Conservation (phyloP, 2,113 vertebrate genomes). For the Aptenodytes patagonicus region DNA sequence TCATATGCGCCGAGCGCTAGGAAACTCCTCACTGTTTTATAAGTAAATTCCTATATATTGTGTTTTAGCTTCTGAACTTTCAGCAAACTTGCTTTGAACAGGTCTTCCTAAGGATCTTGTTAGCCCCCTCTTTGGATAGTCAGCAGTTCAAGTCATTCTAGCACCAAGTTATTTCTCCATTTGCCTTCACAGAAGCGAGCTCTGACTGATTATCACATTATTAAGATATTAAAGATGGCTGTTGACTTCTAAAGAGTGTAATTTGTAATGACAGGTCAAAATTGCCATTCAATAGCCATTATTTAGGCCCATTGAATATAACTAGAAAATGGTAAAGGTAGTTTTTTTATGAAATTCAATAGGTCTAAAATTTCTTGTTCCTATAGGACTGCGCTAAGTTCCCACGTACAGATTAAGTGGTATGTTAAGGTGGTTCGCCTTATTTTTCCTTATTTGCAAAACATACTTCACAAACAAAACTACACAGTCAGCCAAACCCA, state of each 20-base stretch:
- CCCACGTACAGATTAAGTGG: background rate
- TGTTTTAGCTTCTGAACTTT: background rate
- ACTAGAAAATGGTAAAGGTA: background rate
- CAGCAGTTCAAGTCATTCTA: background rate
- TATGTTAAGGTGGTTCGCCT: rapidly evolving
- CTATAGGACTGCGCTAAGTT: background rate
- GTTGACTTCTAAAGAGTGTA: background rate
- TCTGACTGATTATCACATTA: background rate
- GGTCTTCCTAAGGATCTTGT: background rate
- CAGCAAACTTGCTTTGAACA: background rate
- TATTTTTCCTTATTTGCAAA: background rate
- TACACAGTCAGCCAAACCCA: background rate
- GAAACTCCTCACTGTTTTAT: background rate
- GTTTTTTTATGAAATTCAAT: background rate
- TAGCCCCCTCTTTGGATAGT: background rate
- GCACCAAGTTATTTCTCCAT: background rate
- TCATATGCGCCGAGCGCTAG: background rate
- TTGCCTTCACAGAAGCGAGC: background rate
- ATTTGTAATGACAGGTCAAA: background rate
- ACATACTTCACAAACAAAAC: background rate
- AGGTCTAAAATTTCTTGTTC: background rate
- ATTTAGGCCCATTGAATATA: background rate
- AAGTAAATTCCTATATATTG: background rate
- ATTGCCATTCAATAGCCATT: background rate
- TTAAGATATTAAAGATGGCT: background rate